Conservation (phyloP, 2,113 vertebrate genomes). For the Anser cygnoides region DNA sequence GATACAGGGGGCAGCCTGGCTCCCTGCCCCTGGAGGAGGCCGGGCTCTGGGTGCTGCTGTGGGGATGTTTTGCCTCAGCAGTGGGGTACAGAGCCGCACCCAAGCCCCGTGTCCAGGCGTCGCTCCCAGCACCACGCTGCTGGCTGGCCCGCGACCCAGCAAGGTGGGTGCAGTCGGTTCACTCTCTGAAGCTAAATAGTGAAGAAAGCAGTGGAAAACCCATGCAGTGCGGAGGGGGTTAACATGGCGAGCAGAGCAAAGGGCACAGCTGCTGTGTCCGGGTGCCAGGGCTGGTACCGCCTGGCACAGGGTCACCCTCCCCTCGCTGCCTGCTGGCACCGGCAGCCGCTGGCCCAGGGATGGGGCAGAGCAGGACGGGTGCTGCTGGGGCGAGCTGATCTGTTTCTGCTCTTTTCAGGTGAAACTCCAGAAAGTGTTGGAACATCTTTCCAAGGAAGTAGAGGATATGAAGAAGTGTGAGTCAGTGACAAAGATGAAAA, state of each 20-base stretch:
- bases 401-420: not conserved
- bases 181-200: not conserved
- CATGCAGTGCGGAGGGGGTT: not conserved
- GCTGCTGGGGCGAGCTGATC: not conserved
- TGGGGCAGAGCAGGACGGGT: accelerated
- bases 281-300: not conserved
- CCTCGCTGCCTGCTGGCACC: not conserved
- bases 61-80: accelerated
- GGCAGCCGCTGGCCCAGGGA: not conserved
- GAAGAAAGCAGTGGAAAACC: not conserved
- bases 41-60: not conserved
- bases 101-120: not conserved
- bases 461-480: constrained; percentile 1
- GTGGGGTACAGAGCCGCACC: not conserved
- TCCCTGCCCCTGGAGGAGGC: not conserved
- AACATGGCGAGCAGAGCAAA: accelerated
- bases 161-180: accelerated
- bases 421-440: constrained; percentile 58
- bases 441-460: constrained; percentile 14
- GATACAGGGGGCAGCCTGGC: not conserved
- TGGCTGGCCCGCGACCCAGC: accelerated
- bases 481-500: constrained; percentile 38
- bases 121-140: accelerated
- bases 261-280: not conserved
- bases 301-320: not conserved